Conservation (phyloP, 2,888 invertebrate species). For the Drosophila vallismaia region DNA sequence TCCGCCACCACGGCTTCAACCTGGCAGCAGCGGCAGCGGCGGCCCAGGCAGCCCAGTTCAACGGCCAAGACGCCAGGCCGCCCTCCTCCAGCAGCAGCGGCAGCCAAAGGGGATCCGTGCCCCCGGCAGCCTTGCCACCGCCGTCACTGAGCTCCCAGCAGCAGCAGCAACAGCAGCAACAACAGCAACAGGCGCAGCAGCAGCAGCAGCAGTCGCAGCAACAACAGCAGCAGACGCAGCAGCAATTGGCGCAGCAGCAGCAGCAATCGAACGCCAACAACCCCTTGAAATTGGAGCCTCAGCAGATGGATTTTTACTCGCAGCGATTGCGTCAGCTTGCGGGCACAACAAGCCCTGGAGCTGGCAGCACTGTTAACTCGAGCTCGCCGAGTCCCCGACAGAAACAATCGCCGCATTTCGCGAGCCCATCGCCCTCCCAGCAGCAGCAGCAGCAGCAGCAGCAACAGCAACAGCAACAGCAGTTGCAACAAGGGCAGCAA, state of each 20-base stretch:
- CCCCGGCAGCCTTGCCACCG: conserved; percentile 74
- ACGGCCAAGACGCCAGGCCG: conserved; percentile 84
- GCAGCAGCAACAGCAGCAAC: conserved; percentile 57
- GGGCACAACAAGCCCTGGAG: conserved; percentile 95
- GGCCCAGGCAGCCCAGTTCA: conserved; percentile 86
- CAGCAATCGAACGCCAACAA: conserved; percentile 16
- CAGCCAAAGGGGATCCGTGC: conserved; percentile 83
- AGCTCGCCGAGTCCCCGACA: conserved; percentile 93
- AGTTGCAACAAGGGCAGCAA: conserved; percentile 10
- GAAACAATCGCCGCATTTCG: conserved; percentile 91
- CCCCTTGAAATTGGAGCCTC: conserved; percentile 90
- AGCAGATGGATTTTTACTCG: conserved; percentile 99
- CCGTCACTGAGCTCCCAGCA: conserved; percentile 70
- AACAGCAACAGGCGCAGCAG: conserved; percentile 49
- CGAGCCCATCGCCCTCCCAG: conserved; percentile 90
- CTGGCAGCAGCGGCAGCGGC: conserved; percentile 90
- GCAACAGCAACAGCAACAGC: conserved; percentile 21
- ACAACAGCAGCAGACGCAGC: conserved; percentile 43
- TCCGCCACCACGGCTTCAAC: conserved; percentile 91
- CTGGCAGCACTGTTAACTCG: conserved; percentile 89
- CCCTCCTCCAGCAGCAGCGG: conserved; percentile 82
- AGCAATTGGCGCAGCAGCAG: conserved; percentile 40
- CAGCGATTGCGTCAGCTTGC: conserved; percentile 99
- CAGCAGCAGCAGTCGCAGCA: conserved; percentile 51
- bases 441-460: conserved; percentile 32